phyloP scores from a whole-genome alignment of 2,113 vertebrate genomes.

The Poeciliopsis retropinna region DNA sequence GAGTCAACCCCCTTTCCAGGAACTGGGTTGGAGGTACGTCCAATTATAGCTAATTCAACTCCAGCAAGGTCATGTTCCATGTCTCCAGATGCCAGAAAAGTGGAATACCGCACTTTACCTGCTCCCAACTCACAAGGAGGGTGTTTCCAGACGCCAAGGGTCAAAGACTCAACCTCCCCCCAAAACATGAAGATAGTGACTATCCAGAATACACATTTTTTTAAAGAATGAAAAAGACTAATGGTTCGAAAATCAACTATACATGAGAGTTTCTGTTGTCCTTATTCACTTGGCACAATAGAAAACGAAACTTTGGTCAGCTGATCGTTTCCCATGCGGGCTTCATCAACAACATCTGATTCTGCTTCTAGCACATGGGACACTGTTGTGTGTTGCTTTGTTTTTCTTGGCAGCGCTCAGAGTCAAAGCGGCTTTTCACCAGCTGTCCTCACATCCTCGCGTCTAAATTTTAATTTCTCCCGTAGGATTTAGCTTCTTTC shows the following conservation, averaged over 20 bases:
- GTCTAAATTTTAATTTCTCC: conserved; percentile 55
- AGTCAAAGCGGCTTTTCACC: conserved; percentile 50
- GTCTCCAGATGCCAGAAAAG: no score
- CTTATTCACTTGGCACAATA: no score
- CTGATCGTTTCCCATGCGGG: conserved; percentile 34
- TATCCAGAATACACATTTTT: background rate
- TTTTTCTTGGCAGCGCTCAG: conserved; percentile 45
- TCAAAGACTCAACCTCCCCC: no score
- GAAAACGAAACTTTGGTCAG: conserved; percentile 3
- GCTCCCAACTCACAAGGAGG: no score
- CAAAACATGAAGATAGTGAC: no score
- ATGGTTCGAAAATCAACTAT: background rate
- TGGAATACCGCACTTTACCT: no score
- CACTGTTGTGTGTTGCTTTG: conserved; percentile 45
- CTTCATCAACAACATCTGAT: conserved; percentile 33
- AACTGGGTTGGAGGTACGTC: no score
- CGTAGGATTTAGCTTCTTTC: conserved; percentile 48
- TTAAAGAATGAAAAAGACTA: background rate
- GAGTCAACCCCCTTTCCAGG: no score
- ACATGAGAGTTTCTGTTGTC: no score
- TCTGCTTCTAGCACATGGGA: conserved; percentile 31
- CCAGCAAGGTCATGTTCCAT: no score
- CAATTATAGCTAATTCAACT: no score
- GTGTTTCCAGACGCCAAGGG: no score
- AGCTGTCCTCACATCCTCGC: conserved; percentile 56